These are phyloP conservation scores for Antennarius striatus DNA, from an alignment of 2,113 vertebrate genomes.

Conservation along the genomic window DNA sequence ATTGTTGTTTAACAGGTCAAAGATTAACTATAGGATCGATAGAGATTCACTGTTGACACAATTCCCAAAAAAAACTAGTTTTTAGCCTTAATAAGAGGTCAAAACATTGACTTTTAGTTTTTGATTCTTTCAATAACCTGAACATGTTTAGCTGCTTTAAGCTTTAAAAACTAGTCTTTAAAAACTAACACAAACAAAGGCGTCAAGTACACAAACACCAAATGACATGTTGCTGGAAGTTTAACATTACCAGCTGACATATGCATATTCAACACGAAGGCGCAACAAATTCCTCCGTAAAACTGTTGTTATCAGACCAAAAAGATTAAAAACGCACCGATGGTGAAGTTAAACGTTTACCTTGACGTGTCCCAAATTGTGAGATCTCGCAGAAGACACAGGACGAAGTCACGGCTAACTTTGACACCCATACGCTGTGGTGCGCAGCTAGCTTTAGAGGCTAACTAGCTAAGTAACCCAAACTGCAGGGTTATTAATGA, in stretches of 20 bases:
- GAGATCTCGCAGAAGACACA: constrained; percentile 66
- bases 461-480: constrained; percentile 40
- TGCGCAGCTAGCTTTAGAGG: constrained; percentile 34
- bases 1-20: constrained; percentile 37
- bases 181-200: not conserved
- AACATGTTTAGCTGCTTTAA: too few species aligned
- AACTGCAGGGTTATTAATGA: constrained; percentile 12
- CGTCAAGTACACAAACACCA: constrained; percentile 10
- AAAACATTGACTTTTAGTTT: too few species aligned
- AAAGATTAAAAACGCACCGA: constrained; percentile 19
- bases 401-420: constrained; percentile 70
- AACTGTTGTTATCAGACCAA: not conserved
- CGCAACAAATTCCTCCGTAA: not conserved
- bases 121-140: too few species aligned
- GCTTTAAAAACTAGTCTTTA: too few species aligned
- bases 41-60: constrained; percentile 9
- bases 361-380: constrained; percentile 78
- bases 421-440: constrained; percentile 65
- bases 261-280: not conserved
- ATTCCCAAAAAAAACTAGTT: not conserved
- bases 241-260: not conserved
- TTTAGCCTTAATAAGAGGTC: not conserved
- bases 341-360: constrained; percentile 62
- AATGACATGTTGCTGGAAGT: constrained; percentile 14
- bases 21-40: constrained; percentile 49